Percentiles rank a stretch among this genome's conserved stretches.
phyloP scores from a whole-genome alignment of 2,888 invertebrate genomes.

The Drosophila lacicola region DNA sequence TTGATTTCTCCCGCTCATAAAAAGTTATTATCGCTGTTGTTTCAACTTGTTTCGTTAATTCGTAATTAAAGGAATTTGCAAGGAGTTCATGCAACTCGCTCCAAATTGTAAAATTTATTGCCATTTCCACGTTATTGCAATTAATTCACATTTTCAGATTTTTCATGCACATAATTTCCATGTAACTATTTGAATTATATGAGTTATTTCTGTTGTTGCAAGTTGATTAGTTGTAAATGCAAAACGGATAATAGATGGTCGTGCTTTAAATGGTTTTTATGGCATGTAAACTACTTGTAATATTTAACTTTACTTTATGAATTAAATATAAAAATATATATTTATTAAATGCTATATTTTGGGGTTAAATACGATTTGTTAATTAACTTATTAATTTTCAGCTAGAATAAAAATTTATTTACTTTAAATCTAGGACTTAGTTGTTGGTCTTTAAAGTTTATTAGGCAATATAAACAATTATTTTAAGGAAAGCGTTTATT shows the following conservation, averaged over 20 bases:
- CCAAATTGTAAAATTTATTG: slow-evolving; percentile 22
- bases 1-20: slow-evolving; percentile 2
- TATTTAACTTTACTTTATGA: neutral
- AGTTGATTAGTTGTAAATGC: slow-evolving; percentile 24
- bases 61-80: slow-evolving; percentile 27
- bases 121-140: slow-evolving; percentile 16
- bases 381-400: too few relatives aligned
- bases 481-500: too few relatives aligned
- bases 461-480: too few relatives aligned
- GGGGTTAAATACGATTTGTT: too few relatives aligned
- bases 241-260: neutral
- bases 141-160: slow-evolving; percentile 20
- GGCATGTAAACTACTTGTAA: neutral
- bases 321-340: too few relatives aligned
- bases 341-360: too few relatives aligned
- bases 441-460: too few relatives aligned
- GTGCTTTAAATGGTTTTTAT: neutral
- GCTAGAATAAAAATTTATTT: too few relatives aligned
- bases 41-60: slow-evolving; percentile 1
- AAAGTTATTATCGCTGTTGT: neutral
- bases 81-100: slow-evolving; percentile 35
- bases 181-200: slow-evolving; percentile 27
- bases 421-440: too few relatives aligned
- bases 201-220: slow-evolving; percentile 15
- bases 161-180: slow-evolving; percentile 26